Base-by-base conservation (phyloP, 2,113 vertebrate genomes). In the Rhipidura dahli region DNA sequence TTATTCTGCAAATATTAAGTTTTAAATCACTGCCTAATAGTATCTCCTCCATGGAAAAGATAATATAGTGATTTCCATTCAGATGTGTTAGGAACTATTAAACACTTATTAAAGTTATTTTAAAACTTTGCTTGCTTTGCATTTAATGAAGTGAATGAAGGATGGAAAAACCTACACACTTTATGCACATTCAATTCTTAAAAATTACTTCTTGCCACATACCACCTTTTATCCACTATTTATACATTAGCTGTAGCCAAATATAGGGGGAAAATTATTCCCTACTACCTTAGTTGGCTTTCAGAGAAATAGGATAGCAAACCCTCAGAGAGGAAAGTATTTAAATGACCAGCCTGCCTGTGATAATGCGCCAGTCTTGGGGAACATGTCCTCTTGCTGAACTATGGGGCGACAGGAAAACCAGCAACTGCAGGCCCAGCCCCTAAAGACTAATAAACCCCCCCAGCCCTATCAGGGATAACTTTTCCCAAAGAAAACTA, bases 81-180 rank as follows among this genome's bases (percentile, higher is more conserved):
- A 95, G 75, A 94, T 64, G 90, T 96, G 92, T 94, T 78, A 95
- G 94, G 85, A 95, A 90, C 94, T 94, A 92, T 96, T 96, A 96
- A 96, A 96, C 85, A 83, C 85, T 97, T 95, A 90, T 95, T 94
- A 96, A 96, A 96, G 92, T 77, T 96, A 96, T 96, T 96, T 97
- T 94, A 96, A 93, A 96, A 95, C 93, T 87, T 88, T 77, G 79
- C 90, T 96, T 94, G 73, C 89, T 85, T 90, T 66, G n/a, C 90
- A 80, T 96, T 96, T 97, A 96, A 94, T 60, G 90, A 91, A 96
- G 92, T 96, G 95, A 93, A 93, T 6, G 75, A 90, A 95, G 49
- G 90, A 81, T 89, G 95, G 94, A 96, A 95, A 96, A 96, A 90
- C 60, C 84, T 83, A 86, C 86, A 93, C 33, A 22, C 47, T 90